Base-by-base conservation (phyloP, 2,797 vertebrate genomes). In the Falco naumanni region DNA sequence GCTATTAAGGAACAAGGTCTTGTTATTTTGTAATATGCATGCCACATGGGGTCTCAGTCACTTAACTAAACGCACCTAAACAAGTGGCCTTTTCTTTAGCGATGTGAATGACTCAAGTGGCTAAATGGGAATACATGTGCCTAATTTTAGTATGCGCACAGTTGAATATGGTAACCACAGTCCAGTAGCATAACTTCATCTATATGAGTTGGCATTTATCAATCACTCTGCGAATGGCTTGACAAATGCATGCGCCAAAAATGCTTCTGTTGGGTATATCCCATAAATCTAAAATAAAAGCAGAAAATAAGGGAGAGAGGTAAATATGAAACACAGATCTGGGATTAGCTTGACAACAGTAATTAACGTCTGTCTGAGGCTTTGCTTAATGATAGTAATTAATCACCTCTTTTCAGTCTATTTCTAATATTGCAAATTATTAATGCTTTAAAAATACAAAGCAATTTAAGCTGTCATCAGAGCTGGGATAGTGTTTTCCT, bases 381-480 rank as follows among this genome's bases (percentile, higher is more conserved):
- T 92, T 91, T 94, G 43, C 26, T 91, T 95, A 48, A 20, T 65
- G 16, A 63, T 80, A 75, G 25, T 50, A 87, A 87, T 95, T 84
- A 81, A 83, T 88, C 57, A 78, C 4, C 3, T 92, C 31, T 93
- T 85, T 83, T 51, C 60, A 87, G 48, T 93, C 53, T 86, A 84
- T 91, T 95, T 96, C 43, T 89, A 87, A 80, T 94, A 90, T 78
- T 95, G 33, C 6, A 89, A 65, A 79, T 95, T 78, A 87, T 53
- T 79, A 85, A 90, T 69, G 10, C 41, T 90, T 95, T 68, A 61
- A 89, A 95, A 90, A 89, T 81, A 72, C 37, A 82, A 89, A 92
- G 19, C 33, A 75, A 78, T 93, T 93, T 89, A 65, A 87, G 72
- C 34, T 83, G 65, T 85, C 33, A 26, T 87, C 34, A 78, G 86